Conservation (phyloP, 2,888 invertebrate species). For the Drosophila dives region DNA sequence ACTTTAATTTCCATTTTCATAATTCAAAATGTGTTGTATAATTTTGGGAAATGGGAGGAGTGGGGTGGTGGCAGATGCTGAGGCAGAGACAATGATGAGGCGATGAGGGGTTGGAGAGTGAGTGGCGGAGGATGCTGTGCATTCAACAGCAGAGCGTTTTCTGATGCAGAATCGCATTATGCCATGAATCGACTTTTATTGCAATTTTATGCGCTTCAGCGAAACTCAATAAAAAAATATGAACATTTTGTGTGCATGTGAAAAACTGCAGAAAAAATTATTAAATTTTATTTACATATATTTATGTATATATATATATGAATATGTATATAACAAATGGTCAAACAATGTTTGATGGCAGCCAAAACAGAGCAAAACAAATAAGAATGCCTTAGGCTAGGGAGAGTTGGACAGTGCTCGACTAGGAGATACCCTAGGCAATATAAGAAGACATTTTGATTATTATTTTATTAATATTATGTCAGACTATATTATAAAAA, state of each 20-base stretch:
- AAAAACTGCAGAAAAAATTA: constrained; percentile 26
- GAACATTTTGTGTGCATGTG: constrained; percentile 41
- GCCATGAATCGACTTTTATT: constrained; percentile 78
- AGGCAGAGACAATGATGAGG: not conserved
- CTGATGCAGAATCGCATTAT: constrained; percentile 49
- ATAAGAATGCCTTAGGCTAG: not conserved
- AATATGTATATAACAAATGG: constrained; percentile 46
- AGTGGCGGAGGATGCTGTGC: not conserved
- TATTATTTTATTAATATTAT: too few species aligned
- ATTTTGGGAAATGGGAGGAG: constrained; percentile 6
- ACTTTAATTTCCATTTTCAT: constrained; percentile 72
- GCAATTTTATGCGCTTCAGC: constrained; percentile 80
- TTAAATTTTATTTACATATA: constrained; percentile 33
- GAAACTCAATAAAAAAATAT: constrained; percentile 75
- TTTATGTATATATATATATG: too few species aligned
- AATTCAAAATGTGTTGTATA: constrained; percentile 60
- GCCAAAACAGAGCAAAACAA: constrained; percentile 30
- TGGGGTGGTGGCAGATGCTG: not conserved
- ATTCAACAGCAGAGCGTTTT: constrained; percentile 29
- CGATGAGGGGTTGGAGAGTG: not conserved
- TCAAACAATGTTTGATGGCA: constrained; percentile 49
- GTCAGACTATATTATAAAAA: not conserved
- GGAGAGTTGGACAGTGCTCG: not conserved
- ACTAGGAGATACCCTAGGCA: not conserved
- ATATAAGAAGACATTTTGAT: not conserved